Base-by-base conservation (phyloP, 2,113 vertebrate genomes). In the Hemibagrus wyckioides region DNA sequence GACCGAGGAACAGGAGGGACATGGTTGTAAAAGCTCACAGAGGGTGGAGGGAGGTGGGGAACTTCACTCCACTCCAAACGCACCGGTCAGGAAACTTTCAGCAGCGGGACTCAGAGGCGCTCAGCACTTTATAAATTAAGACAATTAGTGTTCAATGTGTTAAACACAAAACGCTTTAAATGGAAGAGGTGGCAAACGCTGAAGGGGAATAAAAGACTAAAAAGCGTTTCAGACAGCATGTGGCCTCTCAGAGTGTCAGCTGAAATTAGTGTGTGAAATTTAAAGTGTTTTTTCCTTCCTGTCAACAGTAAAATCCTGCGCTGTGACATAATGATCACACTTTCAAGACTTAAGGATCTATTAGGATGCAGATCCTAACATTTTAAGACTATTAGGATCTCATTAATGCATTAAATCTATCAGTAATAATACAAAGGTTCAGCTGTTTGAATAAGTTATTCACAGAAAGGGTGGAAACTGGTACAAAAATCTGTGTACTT, bases 21-120 rank as follows among this genome's bases (percentile, higher is more conserved):
- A 2, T 21, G 48, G 9, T 52, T 15, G 67, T 56, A 28, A 86
- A 85, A 41, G 25, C 54, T 77, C 48, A 73, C 23, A 9, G 69
- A 30, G 8, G 30, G 28, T 88, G 65, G 48, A 57, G 85, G 82
- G 80, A 83, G 88, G 80, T 83, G 56, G 79, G 81, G 52, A 80
- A 80, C 56, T 54, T 23, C 23, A n/a, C n/a, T 80, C 76, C 25
- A 5, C 6, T 52, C n/a, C 50, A n/a, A n/a, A 76, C 13, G 25
- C 73, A 76, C 25, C 73, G 28, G 23, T 57, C 52, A 19, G 19
- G n/a, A 80, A 33, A 17, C 19, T 33, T 54, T 80, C 6, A 57
- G 19, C 50, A 36, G 77, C 4, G 17, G n/a, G 50, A 25, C 56
- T 59, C 8, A 7, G 79, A 57, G 52, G 6, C 5, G 48, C 33